Evolutionary conservation across 2,113 vertebrate genomes (phyloP).

Genomic region (Acanthochromis polyacanthus): DNA sequence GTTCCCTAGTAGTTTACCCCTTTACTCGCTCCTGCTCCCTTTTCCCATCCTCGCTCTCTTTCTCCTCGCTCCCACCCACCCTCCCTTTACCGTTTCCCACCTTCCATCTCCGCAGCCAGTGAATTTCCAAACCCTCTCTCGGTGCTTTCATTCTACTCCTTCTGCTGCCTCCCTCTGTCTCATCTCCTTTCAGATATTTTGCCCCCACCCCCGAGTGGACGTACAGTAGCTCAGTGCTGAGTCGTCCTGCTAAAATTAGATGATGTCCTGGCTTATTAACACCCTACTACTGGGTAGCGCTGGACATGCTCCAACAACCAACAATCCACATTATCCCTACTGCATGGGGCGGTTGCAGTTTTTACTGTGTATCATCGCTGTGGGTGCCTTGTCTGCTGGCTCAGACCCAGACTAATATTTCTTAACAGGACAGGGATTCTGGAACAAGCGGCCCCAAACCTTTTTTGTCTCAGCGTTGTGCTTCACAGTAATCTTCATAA

Average conservation of each 20-base stretch:
- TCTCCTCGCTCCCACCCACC: constrained; percentile 15
- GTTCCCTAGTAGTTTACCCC: constrained; percentile 48
- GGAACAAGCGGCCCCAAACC: constrained; percentile 14
- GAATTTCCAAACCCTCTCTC: constrained; percentile 46
- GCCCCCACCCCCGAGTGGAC: constrained; percentile 37
- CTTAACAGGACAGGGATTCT: constrained; percentile 39
- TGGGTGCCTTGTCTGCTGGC: constrained; percentile 32
- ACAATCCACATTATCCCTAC: constrained; percentile 55
- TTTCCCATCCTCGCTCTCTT: constrained; percentile 8
- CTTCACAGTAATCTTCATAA: constrained; percentile 17
- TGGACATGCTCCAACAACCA: constrained; percentile 66
- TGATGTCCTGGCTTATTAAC: constrained; percentile 63
- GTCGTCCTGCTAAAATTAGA: constrained; percentile 67
- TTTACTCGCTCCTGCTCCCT: constrained; percentile 17
- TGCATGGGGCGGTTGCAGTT: constrained; percentile 26
- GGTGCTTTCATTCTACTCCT: constrained; percentile 27
- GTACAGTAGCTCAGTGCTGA: constrained; percentile 35
- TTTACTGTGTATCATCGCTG: constrained; percentile 33
- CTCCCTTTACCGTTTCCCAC: constrained; percentile 13
- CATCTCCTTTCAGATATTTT: constrained; percentile 50
- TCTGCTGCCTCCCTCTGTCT: background rate
- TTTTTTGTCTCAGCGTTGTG: constrained; percentile 34
- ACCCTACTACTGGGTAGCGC: constrained; percentile 42
- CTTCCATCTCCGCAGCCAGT: constrained; percentile 36
- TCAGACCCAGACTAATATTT: constrained; percentile 48